Percentiles rank a stretch among this genome's conserved stretches.
Evolutionary conservation across 2,888 invertebrate species (phyloP).

Genomic region (Drosophila kuntzei): DNA sequence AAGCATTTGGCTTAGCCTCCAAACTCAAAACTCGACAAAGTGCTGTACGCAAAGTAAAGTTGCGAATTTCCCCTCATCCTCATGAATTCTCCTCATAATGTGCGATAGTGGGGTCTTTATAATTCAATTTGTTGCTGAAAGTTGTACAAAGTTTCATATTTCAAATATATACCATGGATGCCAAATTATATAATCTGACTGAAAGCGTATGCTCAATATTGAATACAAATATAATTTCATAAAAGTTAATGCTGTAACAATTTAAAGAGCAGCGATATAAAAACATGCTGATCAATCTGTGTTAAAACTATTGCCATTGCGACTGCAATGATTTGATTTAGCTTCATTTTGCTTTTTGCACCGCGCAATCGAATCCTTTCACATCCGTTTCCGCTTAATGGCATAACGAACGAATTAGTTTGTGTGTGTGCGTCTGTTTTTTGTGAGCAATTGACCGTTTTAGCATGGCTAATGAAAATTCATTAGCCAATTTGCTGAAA

Average conservation of each 20-base stretch:
- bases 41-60: slow-evolving; percentile 44
- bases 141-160: slow-evolving; percentile 59
- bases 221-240: slow-evolving; percentile 43
- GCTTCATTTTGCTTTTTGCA: slow-evolving; percentile 30
- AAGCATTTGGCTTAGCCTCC: slow-evolving; percentile 25
- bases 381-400: slow-evolving; percentile 43
- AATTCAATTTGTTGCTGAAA: slow-evolving; percentile 70
- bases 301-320: slow-evolving; percentile 15
- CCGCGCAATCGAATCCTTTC: slow-evolving; percentile 46
- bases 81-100: not conserved
- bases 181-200: slow-evolving; percentile 65
- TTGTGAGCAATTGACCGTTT: slow-evolving; percentile 7
- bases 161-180: slow-evolving; percentile 52
- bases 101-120: slow-evolving; percentile 34
- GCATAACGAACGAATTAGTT: slow-evolving; percentile 19
- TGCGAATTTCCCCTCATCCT: slow-evolving; percentile 20
- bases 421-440: slow-evolving; percentile 9
- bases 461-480: slow-evolving; percentile 21
- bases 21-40: slow-evolving; percentile 29
- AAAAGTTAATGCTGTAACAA: slow-evolving; percentile 25
- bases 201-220: slow-evolving; percentile 27
- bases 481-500: slow-evolving; percentile 28
- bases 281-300: slow-evolving; percentile 6
- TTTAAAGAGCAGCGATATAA: slow-evolving; percentile 12
- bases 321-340: slow-evolving; percentile 12